Conservation (phyloP, 2,888 invertebrate species). For the Thalpophila matura region DNA sequence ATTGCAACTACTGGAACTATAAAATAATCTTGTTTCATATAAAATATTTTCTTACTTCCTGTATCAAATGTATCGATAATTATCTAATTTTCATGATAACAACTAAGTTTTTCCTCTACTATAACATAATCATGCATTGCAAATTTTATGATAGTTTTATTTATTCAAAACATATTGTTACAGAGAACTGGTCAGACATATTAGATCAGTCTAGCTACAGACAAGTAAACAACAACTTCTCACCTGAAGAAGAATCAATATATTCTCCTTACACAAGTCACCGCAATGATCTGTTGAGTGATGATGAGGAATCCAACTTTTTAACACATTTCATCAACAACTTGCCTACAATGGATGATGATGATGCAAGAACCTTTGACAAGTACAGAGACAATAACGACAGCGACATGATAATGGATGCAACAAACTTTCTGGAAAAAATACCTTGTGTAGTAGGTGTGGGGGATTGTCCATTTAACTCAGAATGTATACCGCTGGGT, state of each 20-base stretch:
- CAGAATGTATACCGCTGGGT: slow-evolving; percentile 92
- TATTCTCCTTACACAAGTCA: slow-evolving; percentile 80
- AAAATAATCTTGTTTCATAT: too few relatives aligned
- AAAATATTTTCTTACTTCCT: slow-evolving; percentile 12
- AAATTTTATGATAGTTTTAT: neutral
- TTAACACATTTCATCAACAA: slow-evolving; percentile 83
- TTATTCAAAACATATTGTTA: slow-evolving; percentile 52
- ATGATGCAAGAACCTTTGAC: slow-evolving; percentile 77
- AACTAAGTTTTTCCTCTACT: neutral
- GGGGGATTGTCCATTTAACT: slow-evolving; percentile 92
- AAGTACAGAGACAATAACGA: slow-evolving; percentile 83
- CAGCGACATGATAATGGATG: slow-evolving; percentile 88
- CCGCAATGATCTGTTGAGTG: slow-evolving; percentile 75
- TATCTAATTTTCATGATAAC: slow-evolving; percentile 2
- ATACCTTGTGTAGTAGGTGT: slow-evolving; percentile 91
- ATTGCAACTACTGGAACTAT: too few relatives aligned
- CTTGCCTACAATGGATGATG: slow-evolving; percentile 82
- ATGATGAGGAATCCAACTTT: slow-evolving; percentile 82
- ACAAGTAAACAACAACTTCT: slow-evolving; percentile 80
- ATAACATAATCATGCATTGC: neutral
- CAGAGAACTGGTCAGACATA: slow-evolving; percentile 89
- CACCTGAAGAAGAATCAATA: slow-evolving; percentile 84
- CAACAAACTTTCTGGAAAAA: slow-evolving; percentile 86
- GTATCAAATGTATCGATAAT: slow-evolving; percentile 13
- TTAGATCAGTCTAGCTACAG: slow-evolving; percentile 85